Conservation (phyloP, 2,113 vertebrate species). For the Cnemophilus loriae region DNA sequence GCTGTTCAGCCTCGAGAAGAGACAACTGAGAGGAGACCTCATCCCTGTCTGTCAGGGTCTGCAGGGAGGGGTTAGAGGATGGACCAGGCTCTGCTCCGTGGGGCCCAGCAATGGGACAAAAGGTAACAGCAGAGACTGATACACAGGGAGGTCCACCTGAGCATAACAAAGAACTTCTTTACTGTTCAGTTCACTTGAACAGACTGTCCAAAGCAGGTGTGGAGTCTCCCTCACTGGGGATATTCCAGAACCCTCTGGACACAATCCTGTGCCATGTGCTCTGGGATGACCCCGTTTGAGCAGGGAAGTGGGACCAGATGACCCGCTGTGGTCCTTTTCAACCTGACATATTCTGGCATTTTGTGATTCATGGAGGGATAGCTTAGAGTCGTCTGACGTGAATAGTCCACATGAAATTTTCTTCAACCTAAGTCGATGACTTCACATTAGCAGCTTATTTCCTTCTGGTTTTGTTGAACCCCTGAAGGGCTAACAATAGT, state of each 20-base stretch:
- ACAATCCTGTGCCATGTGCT: neutral
- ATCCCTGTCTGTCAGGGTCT: neutral
- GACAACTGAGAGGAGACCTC: accelerated
- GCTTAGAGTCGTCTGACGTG: neutral
- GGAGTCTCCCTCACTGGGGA: too few relatives aligned
- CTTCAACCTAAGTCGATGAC: neutral
- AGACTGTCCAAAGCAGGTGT: neutral
- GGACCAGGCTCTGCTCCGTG: neutral
- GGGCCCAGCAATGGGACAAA: neutral
- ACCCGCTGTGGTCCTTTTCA: too few relatives aligned
- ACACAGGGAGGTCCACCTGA: neutral
- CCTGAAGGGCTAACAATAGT: neutral
- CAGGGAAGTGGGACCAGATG: neutral
- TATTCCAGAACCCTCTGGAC: neutral
- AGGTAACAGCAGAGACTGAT: neutral
- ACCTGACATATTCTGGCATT: neutral
- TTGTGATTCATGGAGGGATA: neutral
- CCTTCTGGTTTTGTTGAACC: neutral
- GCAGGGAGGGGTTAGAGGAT: neutral
- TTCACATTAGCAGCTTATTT: neutral
- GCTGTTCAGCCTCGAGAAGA: neutral
- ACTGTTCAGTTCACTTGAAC: neutral
- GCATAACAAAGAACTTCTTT: neutral
- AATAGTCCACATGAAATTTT: neutral
- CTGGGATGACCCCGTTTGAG: neutral